These are phyloP conservation scores for Monopis laevigella DNA, from an alignment of 2,888 invertebrate species.

Conservation along the genomic window DNA sequence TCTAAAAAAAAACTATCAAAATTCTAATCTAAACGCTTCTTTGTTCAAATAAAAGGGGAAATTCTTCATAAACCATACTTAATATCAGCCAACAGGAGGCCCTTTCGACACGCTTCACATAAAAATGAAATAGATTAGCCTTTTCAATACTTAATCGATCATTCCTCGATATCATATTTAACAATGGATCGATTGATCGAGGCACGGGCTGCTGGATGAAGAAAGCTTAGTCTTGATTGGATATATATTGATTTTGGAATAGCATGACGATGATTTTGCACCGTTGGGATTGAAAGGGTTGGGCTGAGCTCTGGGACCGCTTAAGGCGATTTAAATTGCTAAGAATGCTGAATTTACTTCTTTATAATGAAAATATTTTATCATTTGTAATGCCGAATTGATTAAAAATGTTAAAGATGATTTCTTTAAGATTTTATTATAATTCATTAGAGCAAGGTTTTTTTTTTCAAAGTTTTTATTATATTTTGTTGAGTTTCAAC, in stretches of 20 bases:
- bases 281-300: conserved; percentile 8
- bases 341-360: conserved; percentile 5
- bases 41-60: no score
- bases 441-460: no score
- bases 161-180: conserved; percentile 9
- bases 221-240: conserved; percentile 10
- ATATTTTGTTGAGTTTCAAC: no score
- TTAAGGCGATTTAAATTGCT: conserved; percentile 12
- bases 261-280: conserved; percentile 20
- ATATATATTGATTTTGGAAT: conserved; percentile 55
- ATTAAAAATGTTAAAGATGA: no score
- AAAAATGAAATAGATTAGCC: conserved; percentile 7
- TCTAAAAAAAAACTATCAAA: no score
- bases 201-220: neutral
- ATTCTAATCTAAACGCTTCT: no score
- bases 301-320: conserved; percentile 8
- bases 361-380: no score
- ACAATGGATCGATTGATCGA: conserved; percentile 4
- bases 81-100: conserved; percentile 4
- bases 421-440: no score
- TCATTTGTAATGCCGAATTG: no score
- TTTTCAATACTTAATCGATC: conserved; percentile 8
- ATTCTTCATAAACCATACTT: neutral
- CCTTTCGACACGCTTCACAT: conserved; percentile 5
- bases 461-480: no score